These are phyloP conservation scores for Chaetura pelagica DNA, from an alignment of 2,113 vertebrate species.

Conservation along the genomic window DNA sequence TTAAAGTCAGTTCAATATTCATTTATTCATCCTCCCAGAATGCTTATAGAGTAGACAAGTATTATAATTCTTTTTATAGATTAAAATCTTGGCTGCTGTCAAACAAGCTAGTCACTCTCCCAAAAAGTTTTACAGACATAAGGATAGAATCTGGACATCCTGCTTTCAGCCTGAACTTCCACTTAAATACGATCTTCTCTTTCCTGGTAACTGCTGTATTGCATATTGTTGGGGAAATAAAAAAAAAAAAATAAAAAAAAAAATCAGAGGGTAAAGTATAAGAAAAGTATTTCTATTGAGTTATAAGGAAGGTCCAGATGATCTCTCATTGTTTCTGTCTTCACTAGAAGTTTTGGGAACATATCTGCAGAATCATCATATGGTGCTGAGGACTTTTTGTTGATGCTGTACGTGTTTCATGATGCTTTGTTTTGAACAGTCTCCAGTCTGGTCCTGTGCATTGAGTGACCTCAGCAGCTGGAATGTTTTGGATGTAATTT, in stretches of 20 bases:
- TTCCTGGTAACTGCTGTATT: not conserved
- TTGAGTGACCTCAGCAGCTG: not conserved
- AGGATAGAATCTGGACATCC: not conserved
- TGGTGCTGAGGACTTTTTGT: not conserved
- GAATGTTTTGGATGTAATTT: not conserved
- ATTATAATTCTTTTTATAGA: not conserved
- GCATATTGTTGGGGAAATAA: not conserved
- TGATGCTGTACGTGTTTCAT: not conserved
- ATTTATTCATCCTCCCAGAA: constrained; percentile 24
- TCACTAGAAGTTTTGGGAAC: not conserved
- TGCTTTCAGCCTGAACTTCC: not conserved
- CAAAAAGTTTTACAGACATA: not conserved
- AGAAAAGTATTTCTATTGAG: not conserved
- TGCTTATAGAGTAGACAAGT: not conserved
- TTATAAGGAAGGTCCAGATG: not conserved
- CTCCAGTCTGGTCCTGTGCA: not conserved
- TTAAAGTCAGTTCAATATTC: not conserved
- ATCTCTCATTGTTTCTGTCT: not conserved
- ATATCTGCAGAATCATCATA: not conserved
- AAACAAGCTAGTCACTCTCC: not conserved
- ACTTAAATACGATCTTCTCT: not conserved
- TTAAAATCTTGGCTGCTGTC: not conserved
- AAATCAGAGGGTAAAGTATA: not conserved
- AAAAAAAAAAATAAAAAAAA: not conserved
- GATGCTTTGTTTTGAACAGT: not conserved